These are phyloP conservation scores for Dissostichus mawsoni DNA, from an alignment of 2,113 vertebrate species.

Conservation along the genomic window DNA sequence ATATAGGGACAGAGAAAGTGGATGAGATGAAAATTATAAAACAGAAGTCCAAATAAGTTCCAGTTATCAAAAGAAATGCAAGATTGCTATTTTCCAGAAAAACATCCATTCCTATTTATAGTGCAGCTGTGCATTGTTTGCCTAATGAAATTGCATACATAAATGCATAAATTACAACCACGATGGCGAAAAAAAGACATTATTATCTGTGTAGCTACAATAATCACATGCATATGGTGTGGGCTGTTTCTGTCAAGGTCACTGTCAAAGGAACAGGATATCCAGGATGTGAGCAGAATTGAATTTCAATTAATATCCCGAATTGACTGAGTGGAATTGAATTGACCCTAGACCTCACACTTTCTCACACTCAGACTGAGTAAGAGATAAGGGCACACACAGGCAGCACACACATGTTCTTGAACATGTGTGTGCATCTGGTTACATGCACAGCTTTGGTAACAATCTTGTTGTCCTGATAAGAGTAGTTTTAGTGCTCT, in stretches of 20 bases:
- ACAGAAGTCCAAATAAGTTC: constrained; percentile 27
- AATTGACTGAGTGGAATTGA: constrained; percentile 73
- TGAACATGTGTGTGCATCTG: constrained; percentile 18
- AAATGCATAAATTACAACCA: constrained; percentile 57
- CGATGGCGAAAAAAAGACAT: constrained; percentile 28
- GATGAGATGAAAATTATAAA: constrained; percentile 20
- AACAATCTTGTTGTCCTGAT: not conserved
- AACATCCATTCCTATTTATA: constrained; percentile 63
- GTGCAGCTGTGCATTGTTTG: constrained; percentile 45
- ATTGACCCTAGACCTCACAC: constrained; percentile 63
- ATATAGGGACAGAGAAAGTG: not conserved
- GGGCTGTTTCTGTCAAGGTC: constrained; percentile 65
- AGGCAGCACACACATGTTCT: constrained; percentile 37
- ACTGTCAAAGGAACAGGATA: constrained; percentile 67
- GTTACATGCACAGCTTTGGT: not conserved
- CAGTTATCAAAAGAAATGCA: constrained; percentile 45
- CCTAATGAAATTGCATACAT: constrained; percentile 48
- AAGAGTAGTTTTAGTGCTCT: not conserved
- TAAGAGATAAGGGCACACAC: constrained; percentile 53
- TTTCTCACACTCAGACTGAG: constrained; percentile 53
- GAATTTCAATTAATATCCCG: constrained; percentile 75
- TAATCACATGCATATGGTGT: constrained; percentile 49
- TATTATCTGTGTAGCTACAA: constrained; percentile 35
- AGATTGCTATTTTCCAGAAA: constrained; percentile 49
- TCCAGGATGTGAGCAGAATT: constrained; percentile 68